phyloP scores from a whole-genome alignment of 2,797 vertebrate species.

The Lepus townsendii region DNA sequence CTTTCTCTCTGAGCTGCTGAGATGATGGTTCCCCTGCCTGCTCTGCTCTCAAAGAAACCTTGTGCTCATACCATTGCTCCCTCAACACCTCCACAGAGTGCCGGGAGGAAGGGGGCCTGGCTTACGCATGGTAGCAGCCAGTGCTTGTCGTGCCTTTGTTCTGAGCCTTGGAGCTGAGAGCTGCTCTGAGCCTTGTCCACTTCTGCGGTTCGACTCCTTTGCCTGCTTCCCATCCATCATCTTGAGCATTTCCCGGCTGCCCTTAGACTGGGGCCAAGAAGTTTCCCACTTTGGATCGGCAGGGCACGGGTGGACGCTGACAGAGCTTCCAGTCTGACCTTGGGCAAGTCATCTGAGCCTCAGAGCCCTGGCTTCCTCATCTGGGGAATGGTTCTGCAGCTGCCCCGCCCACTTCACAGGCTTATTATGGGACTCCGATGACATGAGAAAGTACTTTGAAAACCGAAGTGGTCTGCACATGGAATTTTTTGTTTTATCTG shows the following conservation, averaged over 20 bases:
- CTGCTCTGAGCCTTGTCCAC: slow-evolving; percentile 3
- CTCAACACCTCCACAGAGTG: not conserved
- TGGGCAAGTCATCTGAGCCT: not conserved
- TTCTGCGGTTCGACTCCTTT: slow-evolving; percentile 11
- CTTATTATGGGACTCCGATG: slow-evolving; percentile 54
- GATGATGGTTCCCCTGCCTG: not conserved
- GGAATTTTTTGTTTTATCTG: slow-evolving; percentile 47
- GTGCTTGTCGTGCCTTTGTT: not conserved
- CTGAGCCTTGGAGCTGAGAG: not conserved
- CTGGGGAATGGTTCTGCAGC: not conserved
- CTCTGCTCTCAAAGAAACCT: slow-evolving; percentile 41
- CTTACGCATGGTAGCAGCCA: not conserved
- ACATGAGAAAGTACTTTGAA: slow-evolving; percentile 58
- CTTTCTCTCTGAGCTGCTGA: not conserved
- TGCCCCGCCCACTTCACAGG: slow-evolving; percentile 18
- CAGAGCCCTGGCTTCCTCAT: not conserved
- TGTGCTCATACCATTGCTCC: not conserved
- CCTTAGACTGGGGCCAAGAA: not conserved
- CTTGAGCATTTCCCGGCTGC: not conserved
- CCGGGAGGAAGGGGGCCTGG: not conserved
- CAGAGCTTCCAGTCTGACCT: not conserved
- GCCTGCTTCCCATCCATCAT: slow-evolving; percentile 1
- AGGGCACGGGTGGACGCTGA: not conserved
- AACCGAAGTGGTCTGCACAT: slow-evolving; percentile 22
- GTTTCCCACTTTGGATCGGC: not conserved